A percentile compares a stretch with the other conserved stretches of the same genome.
phyloP scores from a whole-genome alignment of 2,113 vertebrate species.

The Azemiops feae region DNA sequence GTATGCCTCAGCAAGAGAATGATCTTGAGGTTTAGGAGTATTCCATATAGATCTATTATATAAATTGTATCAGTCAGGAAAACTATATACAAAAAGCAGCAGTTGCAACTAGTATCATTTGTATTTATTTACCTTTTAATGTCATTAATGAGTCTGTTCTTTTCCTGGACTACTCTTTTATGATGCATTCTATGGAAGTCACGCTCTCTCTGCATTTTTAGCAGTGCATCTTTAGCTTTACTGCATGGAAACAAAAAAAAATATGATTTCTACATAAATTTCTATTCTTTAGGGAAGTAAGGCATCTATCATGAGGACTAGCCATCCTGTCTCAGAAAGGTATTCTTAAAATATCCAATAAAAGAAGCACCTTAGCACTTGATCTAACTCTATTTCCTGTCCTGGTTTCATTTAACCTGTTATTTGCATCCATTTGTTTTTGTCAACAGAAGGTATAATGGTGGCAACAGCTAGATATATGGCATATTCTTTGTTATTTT shows the following conservation, averaged over 20 bases:
- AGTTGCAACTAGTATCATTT: background rate
- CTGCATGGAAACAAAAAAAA: slow-evolving; percentile 51
- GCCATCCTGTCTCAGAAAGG: background rate
- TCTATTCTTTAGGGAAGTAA: background rate
- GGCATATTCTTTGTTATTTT: background rate
- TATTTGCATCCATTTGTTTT: background rate
- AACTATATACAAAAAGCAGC: background rate
- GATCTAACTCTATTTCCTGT: background rate
- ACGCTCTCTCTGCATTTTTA: slow-evolving; percentile 76
- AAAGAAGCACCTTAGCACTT: background rate
- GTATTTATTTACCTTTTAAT: slow-evolving; percentile 72
- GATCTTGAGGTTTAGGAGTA: background rate
- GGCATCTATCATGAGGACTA: background rate
- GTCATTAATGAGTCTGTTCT: slow-evolving; percentile 78
- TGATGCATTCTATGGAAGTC: slow-evolving; percentile 84
- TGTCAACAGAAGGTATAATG: background rate
- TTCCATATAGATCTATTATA: background rate
- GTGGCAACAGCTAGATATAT: background rate
- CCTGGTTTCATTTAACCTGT: background rate
- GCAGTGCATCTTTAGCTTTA: slow-evolving; percentile 71
- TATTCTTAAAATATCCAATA: background rate
- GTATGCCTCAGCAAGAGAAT: background rate
- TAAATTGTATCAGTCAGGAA: background rate
- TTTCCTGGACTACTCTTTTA: slow-evolving; percentile 81
- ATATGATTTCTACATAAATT: background rate